Conservation (phyloP, 2,888 invertebrate genomes). For the Caenorhabditis virilis region DNA sequence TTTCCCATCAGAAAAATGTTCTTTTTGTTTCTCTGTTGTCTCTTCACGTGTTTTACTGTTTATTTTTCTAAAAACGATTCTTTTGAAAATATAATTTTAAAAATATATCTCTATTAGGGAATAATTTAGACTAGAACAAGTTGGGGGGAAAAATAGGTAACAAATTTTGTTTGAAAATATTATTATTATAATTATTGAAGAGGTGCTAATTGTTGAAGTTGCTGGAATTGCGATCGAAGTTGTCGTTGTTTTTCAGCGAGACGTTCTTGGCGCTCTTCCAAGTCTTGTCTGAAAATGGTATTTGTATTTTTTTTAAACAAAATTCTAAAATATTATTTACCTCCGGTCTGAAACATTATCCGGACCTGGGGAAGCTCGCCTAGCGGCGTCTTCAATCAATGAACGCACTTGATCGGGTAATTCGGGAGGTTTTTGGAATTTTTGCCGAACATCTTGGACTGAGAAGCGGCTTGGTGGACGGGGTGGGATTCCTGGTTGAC, state of each 20-base stretch:
- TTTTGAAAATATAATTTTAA: conserved; percentile 1
- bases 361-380: conserved; percentile 37
- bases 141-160: not conserved
- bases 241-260: conserved; percentile 59
- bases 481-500: conserved; percentile 38
- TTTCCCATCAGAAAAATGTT: conserved; percentile 5
- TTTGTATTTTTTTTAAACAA: too few species aligned
- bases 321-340: too few species aligned
- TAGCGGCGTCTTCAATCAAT: conserved; percentile 44
- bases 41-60: conserved; percentile 15
- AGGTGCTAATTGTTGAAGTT: conserved; percentile 50
- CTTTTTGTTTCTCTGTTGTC: conserved; percentile 8
- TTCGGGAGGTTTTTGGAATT: conserved; percentile 45
- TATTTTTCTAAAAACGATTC: conserved; percentile 2
- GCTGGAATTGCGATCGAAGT: conserved; percentile 53
- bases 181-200: conserved; percentile 7
- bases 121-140: not conserved
- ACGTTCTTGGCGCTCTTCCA: conserved; percentile 53
- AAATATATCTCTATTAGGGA: conserved; percentile 9
- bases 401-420: conserved; percentile 42
- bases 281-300: conserved; percentile 31
- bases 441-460: conserved; percentile 50
- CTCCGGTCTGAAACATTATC: conserved; percentile 1
- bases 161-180: not conserved
- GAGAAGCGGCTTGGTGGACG: conserved; percentile 55